phyloP scores from a whole-genome alignment of 2,888 invertebrate species.

The Lithophane socia region DNA sequence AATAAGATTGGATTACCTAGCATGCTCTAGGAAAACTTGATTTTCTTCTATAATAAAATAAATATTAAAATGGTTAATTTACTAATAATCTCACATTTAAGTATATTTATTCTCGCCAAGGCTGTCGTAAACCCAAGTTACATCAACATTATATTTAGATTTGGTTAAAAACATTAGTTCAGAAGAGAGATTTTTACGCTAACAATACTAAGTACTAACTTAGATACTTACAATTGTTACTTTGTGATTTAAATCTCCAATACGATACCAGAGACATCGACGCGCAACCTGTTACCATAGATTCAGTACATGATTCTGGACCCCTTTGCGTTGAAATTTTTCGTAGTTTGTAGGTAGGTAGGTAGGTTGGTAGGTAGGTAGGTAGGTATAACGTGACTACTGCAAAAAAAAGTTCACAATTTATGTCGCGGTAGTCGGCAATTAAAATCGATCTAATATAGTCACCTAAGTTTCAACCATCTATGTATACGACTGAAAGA shows the following conservation, averaged over 20 bases:
- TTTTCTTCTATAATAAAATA: not conserved
- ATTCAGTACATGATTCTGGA: no score
- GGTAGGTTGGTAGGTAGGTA: no score
- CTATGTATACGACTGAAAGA: no score
- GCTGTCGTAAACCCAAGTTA: slow-evolving; percentile 27
- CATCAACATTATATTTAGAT: slow-evolving; percentile 33
- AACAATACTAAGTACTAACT: not conserved
- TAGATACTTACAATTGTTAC: not conserved
- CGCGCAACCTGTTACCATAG: no score
- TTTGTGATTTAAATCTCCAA: not conserved
- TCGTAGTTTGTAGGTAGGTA: no score
- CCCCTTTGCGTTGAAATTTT: no score
- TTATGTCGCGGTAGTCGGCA: not conserved
- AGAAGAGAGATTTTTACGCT: not conserved
- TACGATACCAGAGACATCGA: no score
- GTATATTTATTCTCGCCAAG: slow-evolving; percentile 23
- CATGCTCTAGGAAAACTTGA: not conserved
- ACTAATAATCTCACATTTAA: slow-evolving; percentile 19
- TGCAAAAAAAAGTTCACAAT: no score
- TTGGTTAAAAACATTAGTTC: slow-evolving; percentile 15
- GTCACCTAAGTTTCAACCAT: no score
- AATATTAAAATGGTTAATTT: not conserved
- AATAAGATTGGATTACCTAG: not conserved
- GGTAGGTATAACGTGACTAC: no score
- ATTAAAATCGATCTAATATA: not conserved